A percentile compares a stretch with the other conserved stretches of the same genome.
These are phyloP conservation scores for Amblyopsis rosae DNA, from an alignment of 2,113 vertebrate species.

Conservation along the genomic window DNA sequence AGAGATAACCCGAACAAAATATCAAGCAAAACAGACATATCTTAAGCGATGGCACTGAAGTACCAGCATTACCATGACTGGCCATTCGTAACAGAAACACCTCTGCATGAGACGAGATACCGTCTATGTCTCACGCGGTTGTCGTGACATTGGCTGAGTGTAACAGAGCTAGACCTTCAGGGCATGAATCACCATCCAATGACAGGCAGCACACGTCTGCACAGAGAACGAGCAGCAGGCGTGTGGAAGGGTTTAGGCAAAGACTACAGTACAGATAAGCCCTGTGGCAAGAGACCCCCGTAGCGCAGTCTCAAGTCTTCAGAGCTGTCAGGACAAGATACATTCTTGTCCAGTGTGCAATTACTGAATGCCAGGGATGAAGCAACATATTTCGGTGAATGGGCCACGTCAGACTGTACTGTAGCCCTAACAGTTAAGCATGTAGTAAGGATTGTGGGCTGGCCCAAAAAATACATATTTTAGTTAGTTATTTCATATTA, in stretches of 20 bases:
- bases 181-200: conserved; percentile 42
- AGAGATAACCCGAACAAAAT: too few species aligned
- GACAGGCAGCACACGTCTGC: conserved; percentile 17
- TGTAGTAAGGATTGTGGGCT: neutral
- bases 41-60: neutral
- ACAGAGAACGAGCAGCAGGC: conserved; percentile 7
- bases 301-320: conserved; percentile 19
- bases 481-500: neutral
- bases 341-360: conserved; percentile 56
- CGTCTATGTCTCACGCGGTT: conserved; percentile 3
- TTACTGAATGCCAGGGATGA: conserved; percentile 59
- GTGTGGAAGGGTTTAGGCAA: conserved; percentile 6
- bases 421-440: neutral
- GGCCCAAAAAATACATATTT: neutral
- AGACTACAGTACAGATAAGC: conserved; percentile 8
- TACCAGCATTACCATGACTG: neutral
- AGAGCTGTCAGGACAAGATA: conserved; percentile 58
- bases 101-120: conserved; percentile 14
- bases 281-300: neutral
- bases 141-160: conserved; percentile 1
- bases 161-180: conserved; percentile 35
- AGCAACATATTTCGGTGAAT: conserved; percentile 26
- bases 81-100: conserved; percentile 15
- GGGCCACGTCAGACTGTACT: conserved; percentile 2
- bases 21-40: neutral